Percentiles rank a stretch among this genome's conserved stretches.
Conservation (phyloP, 2,797 vertebrate species). For the Acropternis orthonyx region DNA sequence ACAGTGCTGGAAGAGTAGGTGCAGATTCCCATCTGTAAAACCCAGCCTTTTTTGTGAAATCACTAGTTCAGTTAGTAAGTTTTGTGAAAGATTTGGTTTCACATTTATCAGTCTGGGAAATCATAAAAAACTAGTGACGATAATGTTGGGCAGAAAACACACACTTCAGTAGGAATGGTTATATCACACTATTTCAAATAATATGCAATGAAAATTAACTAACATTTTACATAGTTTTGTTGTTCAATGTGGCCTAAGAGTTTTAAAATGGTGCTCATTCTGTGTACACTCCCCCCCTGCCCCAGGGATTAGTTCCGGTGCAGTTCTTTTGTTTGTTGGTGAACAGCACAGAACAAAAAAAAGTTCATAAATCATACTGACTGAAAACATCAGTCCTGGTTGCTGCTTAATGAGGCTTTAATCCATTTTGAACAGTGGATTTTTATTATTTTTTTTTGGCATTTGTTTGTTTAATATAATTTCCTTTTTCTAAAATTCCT, state of each 20-base stretch:
- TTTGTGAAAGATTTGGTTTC: background rate
- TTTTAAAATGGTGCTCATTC: background rate
- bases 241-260: background rate
- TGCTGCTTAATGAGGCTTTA: constrained; percentile 37
- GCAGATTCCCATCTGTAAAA: background rate
- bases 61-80: background rate
- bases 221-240: background rate
- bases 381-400: background rate
- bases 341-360: background rate
- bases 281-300: background rate
- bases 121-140: background rate
- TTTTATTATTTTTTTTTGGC: background rate
- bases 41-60: background rate
- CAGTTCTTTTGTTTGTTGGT: background rate
- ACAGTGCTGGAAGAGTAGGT: background rate
- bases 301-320: background rate
- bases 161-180: background rate
- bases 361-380: constrained; percentile 22
- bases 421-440: background rate
- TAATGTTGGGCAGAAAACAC: background rate
- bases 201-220: background rate
- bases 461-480: background rate
- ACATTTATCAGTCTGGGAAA: background rate
- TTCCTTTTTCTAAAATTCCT: background rate
- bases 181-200: background rate